Evolutionary conservation across 1,140 invertebrate species (phyloP), one percentile per base, ranked within the genome.

Genomic region (Pseudomyrmex concolor): DNA sequence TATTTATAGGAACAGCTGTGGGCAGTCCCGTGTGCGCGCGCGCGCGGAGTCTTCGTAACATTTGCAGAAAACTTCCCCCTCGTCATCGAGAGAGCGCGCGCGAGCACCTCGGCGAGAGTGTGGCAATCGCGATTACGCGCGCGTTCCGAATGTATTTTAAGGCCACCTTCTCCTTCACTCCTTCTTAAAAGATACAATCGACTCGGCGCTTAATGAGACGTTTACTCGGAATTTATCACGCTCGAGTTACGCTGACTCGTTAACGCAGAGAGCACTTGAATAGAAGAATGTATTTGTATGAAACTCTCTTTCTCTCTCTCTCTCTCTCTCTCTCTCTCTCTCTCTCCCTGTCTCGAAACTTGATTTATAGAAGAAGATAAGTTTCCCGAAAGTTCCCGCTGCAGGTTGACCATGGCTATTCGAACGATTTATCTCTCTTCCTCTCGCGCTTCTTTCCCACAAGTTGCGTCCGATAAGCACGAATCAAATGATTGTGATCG

Each of bases 1-100:
- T 92, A 92, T 92, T 93, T 91, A 92, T 92, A 93, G 92, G 91
- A 91, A 92, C 92, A 92, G 91, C 91, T 91, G 91, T 90, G 89
- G 87, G 83, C 91, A 90, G 86, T 80, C 88, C 84, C 86, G 85
- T 66, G 66, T 86, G 85, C 74, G 78, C 45, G 85, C 74, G 78
- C 45, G 22, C 70, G 73, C 62, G 72, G 76, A 83, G 80, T 86
- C 84, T 89, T 76, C 86, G 88, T 89, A 84, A 90, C 90, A 88
- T 91, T 90, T 89, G 85, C 89, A 85, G 84, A 88, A 91, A 91
- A 87, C 89, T 86, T 85, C 86, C 86, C 78, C 83, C 78, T 88
- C 86, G 87, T 88, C 86, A 88, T 88, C 87, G 73, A 25, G 77
- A 19, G 82, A 60, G 82, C 60, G 71, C 55, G 66, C 81, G 82